These are phyloP conservation scores for Hetaerina americana DNA, from an alignment of 1,140 invertebrate species.

Conservation along the genomic window DNA sequence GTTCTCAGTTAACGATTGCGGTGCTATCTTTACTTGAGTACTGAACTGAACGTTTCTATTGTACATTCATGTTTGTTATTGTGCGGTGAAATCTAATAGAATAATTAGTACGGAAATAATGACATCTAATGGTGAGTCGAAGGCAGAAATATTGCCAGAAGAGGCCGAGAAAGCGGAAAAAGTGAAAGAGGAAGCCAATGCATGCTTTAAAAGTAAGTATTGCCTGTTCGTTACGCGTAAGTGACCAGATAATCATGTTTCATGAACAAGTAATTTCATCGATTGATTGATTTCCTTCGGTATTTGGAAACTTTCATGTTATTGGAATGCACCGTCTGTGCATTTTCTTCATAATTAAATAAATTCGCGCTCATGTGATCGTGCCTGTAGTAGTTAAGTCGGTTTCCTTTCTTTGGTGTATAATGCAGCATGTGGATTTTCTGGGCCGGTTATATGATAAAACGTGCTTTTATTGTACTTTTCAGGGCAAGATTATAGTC, in stretches of 20 bases:
- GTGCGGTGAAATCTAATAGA: background rate
- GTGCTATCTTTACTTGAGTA: no score
- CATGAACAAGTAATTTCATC: background rate
- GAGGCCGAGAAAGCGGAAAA: conserved; percentile 47
- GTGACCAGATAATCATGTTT: background rate
- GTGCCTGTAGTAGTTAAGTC: no score
- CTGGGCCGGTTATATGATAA: no score
- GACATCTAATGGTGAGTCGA: conserved; percentile 3
- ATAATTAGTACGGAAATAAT: background rate
- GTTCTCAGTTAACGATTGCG: no score
- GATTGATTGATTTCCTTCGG: background rate
- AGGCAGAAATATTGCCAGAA: conserved; percentile 22
- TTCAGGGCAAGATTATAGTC: conserved; percentile 77
- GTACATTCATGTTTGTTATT: background rate
- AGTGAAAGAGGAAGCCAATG: conserved; percentile 71
- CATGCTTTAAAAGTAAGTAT: conserved; percentile 64
- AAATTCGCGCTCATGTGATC: background rate
- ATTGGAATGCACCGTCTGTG: conserved; percentile 20
- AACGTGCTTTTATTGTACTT: conserved; percentile 20
- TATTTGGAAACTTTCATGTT: conserved; percentile 25
- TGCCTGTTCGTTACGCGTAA: background rate
- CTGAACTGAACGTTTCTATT: no score
- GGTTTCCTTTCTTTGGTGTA: no score
- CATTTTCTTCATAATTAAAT: background rate
- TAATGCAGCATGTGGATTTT: no score